Percentiles rank a stretch among this genome's conserved stretches.
Evolutionary conservation across 1,140 invertebrate species (phyloP).

Genomic region (Ruditapes philippinarum): DNA sequence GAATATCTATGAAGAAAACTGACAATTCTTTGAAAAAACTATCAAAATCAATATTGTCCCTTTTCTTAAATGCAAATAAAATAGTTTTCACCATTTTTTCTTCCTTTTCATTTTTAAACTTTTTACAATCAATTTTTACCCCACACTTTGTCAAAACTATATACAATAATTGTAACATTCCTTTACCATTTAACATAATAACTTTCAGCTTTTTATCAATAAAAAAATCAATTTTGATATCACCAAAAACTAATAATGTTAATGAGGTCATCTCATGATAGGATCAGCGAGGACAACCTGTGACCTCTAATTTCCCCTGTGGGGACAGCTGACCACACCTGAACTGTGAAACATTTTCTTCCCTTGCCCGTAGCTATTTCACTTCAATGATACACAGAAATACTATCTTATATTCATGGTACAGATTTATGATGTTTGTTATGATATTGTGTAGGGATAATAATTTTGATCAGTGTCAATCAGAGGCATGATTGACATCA

Average conservation of each 20-base stretch:
- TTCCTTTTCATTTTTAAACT: no score
- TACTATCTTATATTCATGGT: background rate
- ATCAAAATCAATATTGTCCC: no score
- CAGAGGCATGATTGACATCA: no score
- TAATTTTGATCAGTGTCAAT: no score
- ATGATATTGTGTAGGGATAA: no score
- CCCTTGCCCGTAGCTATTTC: background rate
- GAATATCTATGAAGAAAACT: no score
- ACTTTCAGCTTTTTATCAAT: background rate
- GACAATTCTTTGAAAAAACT: no score
- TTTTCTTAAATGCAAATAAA: no score
- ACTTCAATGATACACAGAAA: background rate
- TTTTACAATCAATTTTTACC: no score
- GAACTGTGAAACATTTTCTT: slow-evolving; percentile 42
- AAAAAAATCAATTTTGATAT: background rate
- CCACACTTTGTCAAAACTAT: no score
- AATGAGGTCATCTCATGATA: slow-evolving; percentile 12
- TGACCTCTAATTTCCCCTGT: slow-evolving; percentile 1
- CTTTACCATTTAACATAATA: background rate
- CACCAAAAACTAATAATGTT: background rate
- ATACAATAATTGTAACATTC: background rate
- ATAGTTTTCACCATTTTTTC: no score
- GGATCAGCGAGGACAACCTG: slow-evolving; percentile 21
- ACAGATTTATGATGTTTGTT: background rate
- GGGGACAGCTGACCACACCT: slow-evolving; percentile 43